Base-by-base conservation (phyloP, 2,888 invertebrate genomes). In the Chamaedrilus cognettii region DNA sequence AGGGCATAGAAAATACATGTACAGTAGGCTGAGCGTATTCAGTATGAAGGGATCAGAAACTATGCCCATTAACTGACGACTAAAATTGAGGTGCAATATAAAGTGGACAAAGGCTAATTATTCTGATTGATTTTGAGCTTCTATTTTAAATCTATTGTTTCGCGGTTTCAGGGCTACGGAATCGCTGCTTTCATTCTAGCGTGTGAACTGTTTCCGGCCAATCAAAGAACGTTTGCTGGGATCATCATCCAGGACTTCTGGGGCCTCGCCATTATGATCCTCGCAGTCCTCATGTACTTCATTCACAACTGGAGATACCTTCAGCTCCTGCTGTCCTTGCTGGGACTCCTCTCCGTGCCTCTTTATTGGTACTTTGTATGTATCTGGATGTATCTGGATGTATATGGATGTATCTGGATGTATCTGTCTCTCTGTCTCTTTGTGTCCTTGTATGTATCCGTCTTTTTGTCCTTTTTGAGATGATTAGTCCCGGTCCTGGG, bases 141-240 rank as follows among this genome's bases (percentile, higher is more conserved):
- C n/a, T n/a, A n/a, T n/a, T n/a, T n/a, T n/a, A n/a, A n/a, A n/a
- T n/a, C n/a, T n/a, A n/a, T n/a, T n/a, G n/a, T n/a, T n/a, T n/a
- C n/a, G n/a, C n/a, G n/a, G n/a, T n/a, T n/a, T n/a, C n/a, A 52
- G 55, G 55, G 55, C 7, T 52, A 19, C 26, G 55, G 28, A 19
- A 15, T 52, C 15, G 55, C 55, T 7, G 11, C 55, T 26, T 52
- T 23, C 28, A 67, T 75, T 28, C 55, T 75, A 68, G 70, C 72
- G 11, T 74, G 73, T 50, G 77, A 77, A 64, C 52, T 75, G 55
- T 71, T 75, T 31, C 75, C 77, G 0, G 72, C 76, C 5, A 63
- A 70, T 3, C 64, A 68, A 28, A 66, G 77, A 7, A 75, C 73
- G 2, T 67, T 70, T 23, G 71, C 73, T 2, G 75, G 75, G 5